These are phyloP conservation scores for Characodon lateralis DNA, from an alignment of 2,797 vertebrate species.

Conservation along the genomic window DNA sequence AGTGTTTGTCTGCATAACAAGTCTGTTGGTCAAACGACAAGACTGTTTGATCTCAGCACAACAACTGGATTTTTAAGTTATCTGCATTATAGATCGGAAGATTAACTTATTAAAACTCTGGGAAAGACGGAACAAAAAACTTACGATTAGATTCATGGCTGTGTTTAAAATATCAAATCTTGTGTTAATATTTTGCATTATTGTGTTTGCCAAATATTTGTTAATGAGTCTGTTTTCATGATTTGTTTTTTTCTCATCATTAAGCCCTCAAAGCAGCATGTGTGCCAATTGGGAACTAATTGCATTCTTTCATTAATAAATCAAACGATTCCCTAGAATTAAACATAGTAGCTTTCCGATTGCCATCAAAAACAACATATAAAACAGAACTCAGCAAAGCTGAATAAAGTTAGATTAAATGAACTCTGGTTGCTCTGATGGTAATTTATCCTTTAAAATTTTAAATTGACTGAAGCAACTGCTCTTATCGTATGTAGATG, in stretches of 20 bases:
- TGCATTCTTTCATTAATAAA: constrained; percentile 71
- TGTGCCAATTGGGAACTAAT: constrained; percentile 57
- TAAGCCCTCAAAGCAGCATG: constrained; percentile 43
- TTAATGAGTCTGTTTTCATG: constrained; percentile 29
- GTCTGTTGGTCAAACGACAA: neutral
- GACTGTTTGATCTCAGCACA: neutral
- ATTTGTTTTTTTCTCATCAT: constrained; percentile 59
- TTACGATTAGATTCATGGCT: constrained; percentile 31
- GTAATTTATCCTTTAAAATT: constrained; percentile 1
- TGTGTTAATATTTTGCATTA: constrained; percentile 17
- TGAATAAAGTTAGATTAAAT: constrained; percentile 22
- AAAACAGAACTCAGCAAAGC: constrained; percentile 17
- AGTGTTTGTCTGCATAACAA: neutral
- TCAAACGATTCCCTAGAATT: constrained; percentile 63
- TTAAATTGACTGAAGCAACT: neutral
- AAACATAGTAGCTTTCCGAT: constrained; percentile 44
- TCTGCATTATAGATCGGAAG: constrained; percentile 10
- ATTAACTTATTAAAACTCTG: constrained; percentile 22
- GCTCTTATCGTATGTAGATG: neutral
- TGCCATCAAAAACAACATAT: constrained; percentile 35
- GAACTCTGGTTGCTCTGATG: neutral
- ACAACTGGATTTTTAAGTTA: constrained; percentile 10
- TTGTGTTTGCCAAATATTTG: constrained; percentile 22
- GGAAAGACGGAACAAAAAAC: constrained; percentile 26
- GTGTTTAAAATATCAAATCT: constrained; percentile 21